Conservation (phyloP, 2,797 vertebrate genomes). For the Sebastes cheni region DNA sequence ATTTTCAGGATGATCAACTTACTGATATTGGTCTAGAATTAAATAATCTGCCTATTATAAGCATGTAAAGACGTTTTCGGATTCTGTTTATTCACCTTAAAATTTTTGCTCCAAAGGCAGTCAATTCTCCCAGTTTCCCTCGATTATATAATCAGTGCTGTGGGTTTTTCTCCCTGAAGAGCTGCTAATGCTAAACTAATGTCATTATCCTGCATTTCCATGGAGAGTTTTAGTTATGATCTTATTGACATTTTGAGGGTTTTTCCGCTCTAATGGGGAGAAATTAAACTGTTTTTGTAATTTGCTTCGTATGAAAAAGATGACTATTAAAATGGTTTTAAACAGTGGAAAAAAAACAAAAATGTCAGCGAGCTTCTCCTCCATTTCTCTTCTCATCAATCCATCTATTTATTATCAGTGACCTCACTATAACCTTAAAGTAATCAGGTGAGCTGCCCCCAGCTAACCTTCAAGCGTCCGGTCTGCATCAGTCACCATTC, state of each 20-base stretch:
- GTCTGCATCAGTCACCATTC: conserved; percentile 24
- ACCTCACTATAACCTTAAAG: conserved; percentile 9
- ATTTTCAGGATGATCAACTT: not conserved
- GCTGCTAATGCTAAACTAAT: conserved; percentile 41
- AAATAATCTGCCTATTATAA: not conserved
- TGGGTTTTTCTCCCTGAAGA: not conserved
- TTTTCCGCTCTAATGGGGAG: conserved; percentile 25
- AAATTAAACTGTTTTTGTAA: not conserved
- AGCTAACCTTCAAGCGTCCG: not conserved
- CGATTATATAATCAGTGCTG: conserved; percentile 24
- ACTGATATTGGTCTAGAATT: not conserved
- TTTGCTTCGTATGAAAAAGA: not conserved
- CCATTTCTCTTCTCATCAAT: not conserved
- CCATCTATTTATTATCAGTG: conserved; percentile 8
- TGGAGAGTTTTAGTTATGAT: conserved; percentile 37
- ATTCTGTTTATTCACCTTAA: not conserved
- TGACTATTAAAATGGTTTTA: not conserved
- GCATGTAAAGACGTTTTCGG: not conserved
- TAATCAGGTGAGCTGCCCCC: conserved; percentile 21
- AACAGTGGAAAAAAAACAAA: not conserved
- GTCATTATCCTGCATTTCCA: conserved; percentile 41
- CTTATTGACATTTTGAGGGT: not conserved
- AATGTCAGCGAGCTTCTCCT: not conserved
- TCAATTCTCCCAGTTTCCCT: conserved; percentile 17
- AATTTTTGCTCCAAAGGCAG: not conserved